phyloP scores from a whole-genome alignment of 2,797 vertebrate species.

The Adelosebastes latens region DNA sequence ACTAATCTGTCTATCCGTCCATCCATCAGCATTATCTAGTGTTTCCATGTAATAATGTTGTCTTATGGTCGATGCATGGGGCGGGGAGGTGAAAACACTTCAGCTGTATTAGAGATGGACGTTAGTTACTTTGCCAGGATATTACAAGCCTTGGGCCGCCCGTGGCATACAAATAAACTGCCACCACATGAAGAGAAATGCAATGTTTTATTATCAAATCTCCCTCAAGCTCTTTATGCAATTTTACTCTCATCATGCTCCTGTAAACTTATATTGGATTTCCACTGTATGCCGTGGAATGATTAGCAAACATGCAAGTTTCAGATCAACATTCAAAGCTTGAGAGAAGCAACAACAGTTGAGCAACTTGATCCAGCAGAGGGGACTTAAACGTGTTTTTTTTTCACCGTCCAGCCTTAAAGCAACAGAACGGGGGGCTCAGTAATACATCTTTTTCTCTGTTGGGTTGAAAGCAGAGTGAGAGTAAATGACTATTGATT shows the following conservation, averaged over 20 bases:
- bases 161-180: constrained; percentile 42
- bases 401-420: constrained; percentile 33
- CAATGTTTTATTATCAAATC: constrained; percentile 36
- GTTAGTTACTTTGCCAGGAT: constrained; percentile 37
- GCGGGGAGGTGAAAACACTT: constrained; percentile 30
- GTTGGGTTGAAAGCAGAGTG: constrained; percentile 68
- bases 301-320: constrained; percentile 41
- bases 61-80: constrained; percentile 6
- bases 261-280: constrained; percentile 46
- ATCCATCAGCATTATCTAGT: constrained; percentile 26
- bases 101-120: constrained; percentile 34
- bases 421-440: constrained; percentile 55
- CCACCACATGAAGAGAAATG: constrained; percentile 50
- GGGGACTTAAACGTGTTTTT: constrained; percentile 42
- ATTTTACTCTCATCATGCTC: constrained; percentile 31
- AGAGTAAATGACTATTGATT: constrained; percentile 87
- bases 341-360: constrained; percentile 15
- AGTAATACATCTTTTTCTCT: constrained; percentile 73
- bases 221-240: constrained; percentile 45
- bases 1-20: constrained; percentile 18
- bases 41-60: constrained; percentile 34
- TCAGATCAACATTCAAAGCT: constrained; percentile 15
- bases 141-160: constrained; percentile 35
- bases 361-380: constrained; percentile 36
- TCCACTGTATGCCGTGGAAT: constrained; percentile 12